These are phyloP conservation scores for Mareca penelope DNA, from an alignment of 2,797 vertebrate species.

Conservation along the genomic window DNA sequence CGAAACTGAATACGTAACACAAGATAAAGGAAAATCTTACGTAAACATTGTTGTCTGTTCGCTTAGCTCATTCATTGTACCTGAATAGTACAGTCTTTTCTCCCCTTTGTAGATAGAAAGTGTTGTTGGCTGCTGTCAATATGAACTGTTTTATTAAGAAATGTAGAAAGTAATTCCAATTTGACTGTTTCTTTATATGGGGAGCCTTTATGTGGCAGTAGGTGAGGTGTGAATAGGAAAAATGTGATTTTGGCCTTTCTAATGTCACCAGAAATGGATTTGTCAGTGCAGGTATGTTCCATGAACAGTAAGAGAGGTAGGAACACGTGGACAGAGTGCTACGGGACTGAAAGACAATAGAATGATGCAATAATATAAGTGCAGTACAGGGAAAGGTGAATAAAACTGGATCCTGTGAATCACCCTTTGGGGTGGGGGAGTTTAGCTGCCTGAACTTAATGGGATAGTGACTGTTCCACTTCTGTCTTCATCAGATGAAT, in stretches of 20 bases:
- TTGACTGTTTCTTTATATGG: neutral
- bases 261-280: neutral
- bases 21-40: neutral
- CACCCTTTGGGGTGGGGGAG: neutral
- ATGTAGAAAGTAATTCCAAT: neutral
- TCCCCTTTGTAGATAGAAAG: neutral
- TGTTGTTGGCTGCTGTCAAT: neutral
- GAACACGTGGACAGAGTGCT: neutral
- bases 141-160: neutral
- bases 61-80: neutral
- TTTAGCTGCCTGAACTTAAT: neutral
- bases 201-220: neutral
- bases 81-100: neutral
- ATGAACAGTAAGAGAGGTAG: neutral
- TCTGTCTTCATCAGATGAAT: neutral
- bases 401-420: neutral
- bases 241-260: neutral
- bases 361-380: neutral
- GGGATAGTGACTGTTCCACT: neutral
- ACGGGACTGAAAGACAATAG: neutral
- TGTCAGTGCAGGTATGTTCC: neutral
- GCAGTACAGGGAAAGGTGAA: neutral
- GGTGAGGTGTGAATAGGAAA: neutral
- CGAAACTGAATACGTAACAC: neutral
- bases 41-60: neutral